phyloP scores from a whole-genome alignment of 2,113 vertebrate genomes.

The Strix aluco region DNA sequence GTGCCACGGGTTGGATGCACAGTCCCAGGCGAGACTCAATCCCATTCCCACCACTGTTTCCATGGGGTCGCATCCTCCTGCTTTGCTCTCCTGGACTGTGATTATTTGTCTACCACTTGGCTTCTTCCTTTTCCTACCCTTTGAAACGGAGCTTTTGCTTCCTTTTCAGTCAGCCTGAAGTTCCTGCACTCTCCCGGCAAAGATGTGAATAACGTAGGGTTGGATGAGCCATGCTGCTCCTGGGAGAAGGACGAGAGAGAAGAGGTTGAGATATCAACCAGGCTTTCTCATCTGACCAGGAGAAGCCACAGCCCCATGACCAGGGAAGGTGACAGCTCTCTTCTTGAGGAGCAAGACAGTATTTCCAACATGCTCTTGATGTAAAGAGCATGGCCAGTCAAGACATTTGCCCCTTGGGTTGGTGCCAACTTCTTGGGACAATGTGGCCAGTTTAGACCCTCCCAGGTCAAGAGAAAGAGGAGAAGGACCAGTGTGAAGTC shows the following conservation, averaged over 20 bases:
- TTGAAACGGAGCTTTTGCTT: slow-evolving; percentile 9
- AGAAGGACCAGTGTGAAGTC: fast-evolving
- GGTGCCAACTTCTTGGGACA: background rate
- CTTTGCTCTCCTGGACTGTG: background rate
- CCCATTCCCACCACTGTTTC: background rate
- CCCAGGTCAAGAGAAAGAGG: background rate
- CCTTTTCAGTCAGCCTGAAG: slow-evolving; percentile 11
- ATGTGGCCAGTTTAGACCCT: background rate
- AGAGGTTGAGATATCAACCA: background rate
- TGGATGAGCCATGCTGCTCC: fast-evolving
- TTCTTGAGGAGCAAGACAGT: background rate
- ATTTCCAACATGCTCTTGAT: background rate
- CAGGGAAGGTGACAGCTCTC: background rate
- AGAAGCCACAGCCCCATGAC: background rate
- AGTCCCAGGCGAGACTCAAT: background rate
- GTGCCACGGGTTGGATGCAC: background rate
- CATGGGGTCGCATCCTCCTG: background rate
- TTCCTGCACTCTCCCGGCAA: background rate
- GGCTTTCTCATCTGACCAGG: background rate
- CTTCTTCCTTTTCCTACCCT: slow-evolving; percentile 51
- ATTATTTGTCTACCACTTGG: slow-evolving; percentile 29
- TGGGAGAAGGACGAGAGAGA: background rate
- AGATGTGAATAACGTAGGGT: background rate
- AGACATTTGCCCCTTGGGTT: background rate
- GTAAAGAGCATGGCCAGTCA: fast-evolving